Evolutionary conservation across 2,888 invertebrate species (phyloP), one percentile per base, ranked within the genome.

Genomic region (Oscheius sp.): DNA sequence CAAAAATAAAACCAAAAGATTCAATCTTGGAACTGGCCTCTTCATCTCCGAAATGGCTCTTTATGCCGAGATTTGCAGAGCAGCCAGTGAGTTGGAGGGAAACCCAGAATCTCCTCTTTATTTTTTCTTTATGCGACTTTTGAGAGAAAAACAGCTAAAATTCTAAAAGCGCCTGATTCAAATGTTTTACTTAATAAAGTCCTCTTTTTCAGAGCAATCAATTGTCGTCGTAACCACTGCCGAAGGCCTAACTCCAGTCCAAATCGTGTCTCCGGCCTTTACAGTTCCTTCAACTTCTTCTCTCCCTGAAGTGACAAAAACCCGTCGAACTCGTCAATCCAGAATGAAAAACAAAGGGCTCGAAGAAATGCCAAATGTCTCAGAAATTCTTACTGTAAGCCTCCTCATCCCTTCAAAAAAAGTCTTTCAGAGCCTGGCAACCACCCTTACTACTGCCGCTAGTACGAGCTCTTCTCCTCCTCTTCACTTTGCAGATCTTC

Each of bases 41-140:
- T 61, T 61, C 27, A 15, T 20, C 5, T 17, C 42, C 17, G 64
- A 64, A 31, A 64, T 64, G 64, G n/a, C 48, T 25, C 27, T 48
- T 12, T 64, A 64, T 31, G 29, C 48, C 4, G 33, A 46, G 12
- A 25, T 64, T n/a, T 31, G 31, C 31, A 20, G 34, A 48, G n/a
- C 23, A 3, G 4, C 48, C n/a, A n/a, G n/a, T n/a, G n/a, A n/a
- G n/a, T n/a, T n/a, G n/a, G n/a, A n/a, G n/a, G n/a, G n/a, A n/a
- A n/a, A n/a, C n/a, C n/a, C n/a, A n/a, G n/a, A n/a, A n/a, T n/a
- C n/a, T n/a, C n/a, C n/a, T n/a, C n/a, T n/a, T n/a, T n/a, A n/a
- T n/a, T n/a, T n/a, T n/a, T n/a, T n/a, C n/a, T n/a, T n/a, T n/a
- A n/a, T n/a, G n/a, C n/a, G n/a, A n/a, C n/a, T n/a, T n/a, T n/a